These are phyloP conservation scores for Belgica antarctica DNA, from an alignment of 2,888 invertebrate genomes.

Conservation along the genomic window DNA sequence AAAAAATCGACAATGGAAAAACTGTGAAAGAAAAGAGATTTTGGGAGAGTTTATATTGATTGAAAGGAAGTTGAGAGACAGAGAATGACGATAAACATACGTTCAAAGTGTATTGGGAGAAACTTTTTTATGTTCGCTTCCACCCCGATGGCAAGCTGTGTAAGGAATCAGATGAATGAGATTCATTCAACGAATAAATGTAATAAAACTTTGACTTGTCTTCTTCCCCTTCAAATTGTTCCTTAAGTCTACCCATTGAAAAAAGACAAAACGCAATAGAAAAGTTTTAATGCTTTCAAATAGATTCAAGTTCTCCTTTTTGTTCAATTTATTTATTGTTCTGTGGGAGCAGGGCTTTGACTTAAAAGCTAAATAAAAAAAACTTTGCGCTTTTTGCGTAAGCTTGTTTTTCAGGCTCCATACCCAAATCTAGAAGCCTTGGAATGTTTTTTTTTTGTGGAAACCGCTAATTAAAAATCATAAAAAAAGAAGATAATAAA, in stretches of 20 bases:
- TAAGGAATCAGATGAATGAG: background rate
- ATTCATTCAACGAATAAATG: background rate
- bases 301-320: background rate
- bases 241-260: background rate
- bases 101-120: background rate
- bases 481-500: no score
- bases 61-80: background rate
- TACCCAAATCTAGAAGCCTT: no score
- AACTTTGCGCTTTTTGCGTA: no score
- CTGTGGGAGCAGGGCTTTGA: no score
- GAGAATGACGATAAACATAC: background rate
- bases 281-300: background rate
- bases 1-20: background rate
- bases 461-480: no score
- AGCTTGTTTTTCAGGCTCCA: no score
- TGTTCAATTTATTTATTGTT: background rate
- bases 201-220: background rate
- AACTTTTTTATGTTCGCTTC: background rate
- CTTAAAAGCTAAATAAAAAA: no score
- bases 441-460: no score
- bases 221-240: no score
- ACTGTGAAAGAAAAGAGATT: background rate
- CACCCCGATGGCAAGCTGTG: background rate
- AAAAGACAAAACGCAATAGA: conserved; percentile 3
- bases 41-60: background rate